Evolutionary conservation across 2,797 vertebrate genomes (phyloP).

Genomic region (Sebastes trivittatus): DNA sequence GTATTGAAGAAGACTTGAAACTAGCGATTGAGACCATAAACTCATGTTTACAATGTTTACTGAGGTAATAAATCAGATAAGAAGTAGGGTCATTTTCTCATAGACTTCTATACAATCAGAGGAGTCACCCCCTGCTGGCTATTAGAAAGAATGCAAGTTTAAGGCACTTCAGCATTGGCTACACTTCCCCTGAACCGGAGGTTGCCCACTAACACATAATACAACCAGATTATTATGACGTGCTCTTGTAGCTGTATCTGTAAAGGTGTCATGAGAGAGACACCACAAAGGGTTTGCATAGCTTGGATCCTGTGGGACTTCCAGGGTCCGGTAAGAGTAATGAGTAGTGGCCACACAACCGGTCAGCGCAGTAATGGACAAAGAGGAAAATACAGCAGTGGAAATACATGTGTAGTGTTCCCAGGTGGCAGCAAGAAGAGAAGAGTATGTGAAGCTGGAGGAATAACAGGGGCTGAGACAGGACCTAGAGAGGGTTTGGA

Average conservation of each 20-base stretch:
- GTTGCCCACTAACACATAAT: neutral
- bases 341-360: neutral
- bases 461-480: neutral
- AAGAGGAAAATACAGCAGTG: conserved; percentile 1
- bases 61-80: no score
- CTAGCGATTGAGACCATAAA: no score
- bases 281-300: neutral
- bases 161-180: no score
- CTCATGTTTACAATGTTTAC: no score
- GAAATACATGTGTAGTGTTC: conserved; percentile 3
- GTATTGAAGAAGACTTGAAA: no score
- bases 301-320: neutral
- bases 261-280: neutral
- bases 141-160: no score
- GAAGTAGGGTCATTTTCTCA: no score
- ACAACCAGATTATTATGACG: neutral
- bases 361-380: conserved; percentile 2
- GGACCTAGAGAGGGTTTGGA: neutral
- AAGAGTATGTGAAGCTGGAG: conserved; percentile 1
- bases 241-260: neutral
- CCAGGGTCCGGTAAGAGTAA: neutral
- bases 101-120: no score
- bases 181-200: no score
- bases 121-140: no score
- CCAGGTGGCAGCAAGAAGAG: conserved; percentile 3